Conservation (phyloP, 2,797 vertebrate genomes). For the Clamator glandarius region DNA sequence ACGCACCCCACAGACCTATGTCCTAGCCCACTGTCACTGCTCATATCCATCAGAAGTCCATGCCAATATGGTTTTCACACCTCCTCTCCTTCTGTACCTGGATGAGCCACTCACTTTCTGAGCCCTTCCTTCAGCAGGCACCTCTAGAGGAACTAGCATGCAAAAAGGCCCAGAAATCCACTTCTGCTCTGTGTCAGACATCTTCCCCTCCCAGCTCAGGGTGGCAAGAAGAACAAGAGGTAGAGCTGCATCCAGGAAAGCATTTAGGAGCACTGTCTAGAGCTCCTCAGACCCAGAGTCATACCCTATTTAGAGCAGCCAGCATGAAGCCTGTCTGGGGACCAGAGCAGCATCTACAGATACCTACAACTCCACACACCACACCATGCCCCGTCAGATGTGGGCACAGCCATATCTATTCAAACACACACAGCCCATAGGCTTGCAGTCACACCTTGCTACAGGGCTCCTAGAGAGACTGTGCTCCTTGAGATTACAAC, state of each 20-base stretch:
- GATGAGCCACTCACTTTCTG: neutral
- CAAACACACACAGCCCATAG: neutral
- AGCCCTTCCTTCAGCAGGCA: neutral
- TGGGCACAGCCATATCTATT: neutral
- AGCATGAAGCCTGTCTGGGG: neutral
- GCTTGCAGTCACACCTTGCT: neutral
- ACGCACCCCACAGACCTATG: neutral
- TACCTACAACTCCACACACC: neutral
- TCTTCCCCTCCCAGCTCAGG: neutral
- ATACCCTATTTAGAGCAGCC: neutral
- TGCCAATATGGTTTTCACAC: neutral
- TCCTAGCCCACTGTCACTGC: neutral
- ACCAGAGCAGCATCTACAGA: neutral
- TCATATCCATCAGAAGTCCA: neutral
- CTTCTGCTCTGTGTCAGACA: neutral
- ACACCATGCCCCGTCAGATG: neutral
- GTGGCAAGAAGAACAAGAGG: neutral
- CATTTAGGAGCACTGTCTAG: neutral
- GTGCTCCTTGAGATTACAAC: neutral
- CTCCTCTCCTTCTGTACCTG: neutral
- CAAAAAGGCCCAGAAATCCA: neutral
- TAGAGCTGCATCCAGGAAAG: neutral
- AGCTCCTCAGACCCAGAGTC: neutral
- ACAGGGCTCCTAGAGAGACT: neutral
- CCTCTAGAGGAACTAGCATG: neutral